Conservation (phyloP, 2,797 vertebrate genomes). For the Pampus argenteus region DNA sequence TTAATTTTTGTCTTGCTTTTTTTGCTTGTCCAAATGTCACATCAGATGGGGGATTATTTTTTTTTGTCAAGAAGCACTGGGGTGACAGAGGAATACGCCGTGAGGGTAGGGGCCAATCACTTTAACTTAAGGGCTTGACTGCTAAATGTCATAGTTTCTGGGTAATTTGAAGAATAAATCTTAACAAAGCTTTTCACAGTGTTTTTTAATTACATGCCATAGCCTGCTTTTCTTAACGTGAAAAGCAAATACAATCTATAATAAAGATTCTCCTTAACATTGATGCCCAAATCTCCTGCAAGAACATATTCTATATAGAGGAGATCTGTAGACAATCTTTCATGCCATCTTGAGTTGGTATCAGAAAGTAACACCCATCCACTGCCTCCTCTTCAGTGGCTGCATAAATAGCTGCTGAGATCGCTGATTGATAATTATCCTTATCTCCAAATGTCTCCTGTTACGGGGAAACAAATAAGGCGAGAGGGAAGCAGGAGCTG, state of each 20-base stretch:
- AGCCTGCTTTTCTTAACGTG: not conserved
- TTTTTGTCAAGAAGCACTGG: constrained; percentile 25
- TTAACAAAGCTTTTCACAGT: not conserved
- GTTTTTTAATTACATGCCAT: not conserved
- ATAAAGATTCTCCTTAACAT: constrained; percentile 3
- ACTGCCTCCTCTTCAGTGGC: constrained; percentile 51
- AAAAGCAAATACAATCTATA: not conserved
- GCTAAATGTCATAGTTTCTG: constrained; percentile 58
- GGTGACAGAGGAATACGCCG: constrained; percentile 32
- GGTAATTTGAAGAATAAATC: constrained; percentile 19
- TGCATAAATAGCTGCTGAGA: constrained; percentile 80
- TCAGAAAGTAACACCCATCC: constrained; percentile 73
- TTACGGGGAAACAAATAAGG: constrained; percentile 81
- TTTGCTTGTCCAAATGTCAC: constrained; percentile 68
- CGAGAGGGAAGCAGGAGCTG: constrained; percentile 59
- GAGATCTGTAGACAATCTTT: constrained; percentile 38
- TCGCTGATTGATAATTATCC: constrained; percentile 83
- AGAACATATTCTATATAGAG: constrained; percentile 29
- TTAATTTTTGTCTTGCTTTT: constrained; percentile 45
- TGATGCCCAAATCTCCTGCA: constrained; percentile 9
- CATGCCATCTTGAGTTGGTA: constrained; percentile 61
- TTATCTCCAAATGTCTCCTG: constrained; percentile 81
- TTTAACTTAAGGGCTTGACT: constrained; percentile 49
- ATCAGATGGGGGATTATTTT: constrained; percentile 53
- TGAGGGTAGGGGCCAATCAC: constrained; percentile 43